Conservation (phyloP, 2,888 invertebrate species). For the Tetheella fluctuosa region DNA sequence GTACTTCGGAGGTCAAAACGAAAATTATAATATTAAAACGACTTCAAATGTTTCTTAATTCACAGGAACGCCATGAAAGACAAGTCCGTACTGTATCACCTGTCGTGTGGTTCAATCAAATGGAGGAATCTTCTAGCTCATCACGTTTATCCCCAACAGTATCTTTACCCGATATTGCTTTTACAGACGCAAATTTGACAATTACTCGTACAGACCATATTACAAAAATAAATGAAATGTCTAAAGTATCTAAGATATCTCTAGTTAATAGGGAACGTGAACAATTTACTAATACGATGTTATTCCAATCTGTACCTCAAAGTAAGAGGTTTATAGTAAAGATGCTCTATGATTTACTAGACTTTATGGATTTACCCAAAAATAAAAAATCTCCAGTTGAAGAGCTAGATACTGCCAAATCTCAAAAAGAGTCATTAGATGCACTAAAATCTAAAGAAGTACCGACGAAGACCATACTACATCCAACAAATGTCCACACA, state of each 20-base stretch:
- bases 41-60: conserved; percentile 12
- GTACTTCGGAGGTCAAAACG: too few relatives aligned
- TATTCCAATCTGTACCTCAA: conserved; percentile 32
- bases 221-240: conserved; percentile 15
- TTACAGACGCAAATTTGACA: too few relatives aligned
- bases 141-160: neutral
- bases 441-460: neutral
- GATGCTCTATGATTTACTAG: conserved; percentile 52
- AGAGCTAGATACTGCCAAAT: conserved; percentile 33
- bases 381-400: conserved; percentile 22
- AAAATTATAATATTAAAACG: too few relatives aligned
- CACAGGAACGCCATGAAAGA: conserved; percentile 63
- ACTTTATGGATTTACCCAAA: conserved; percentile 30
- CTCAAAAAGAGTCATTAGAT: neutral
- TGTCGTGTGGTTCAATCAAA: conserved; percentile 29
- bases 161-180: neutral
- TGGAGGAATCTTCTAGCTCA: conserved; percentile 17
- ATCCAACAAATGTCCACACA: too few relatives aligned
- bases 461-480: neutral
- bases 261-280: conserved; percentile 50
- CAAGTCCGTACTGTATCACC: conserved; percentile 65
- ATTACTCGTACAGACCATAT: neutral
- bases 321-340: conserved; percentile 54
- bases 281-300: conserved; percentile 38
- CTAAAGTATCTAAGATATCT: conserved; percentile 42